Evolutionary conservation across 2,888 invertebrate genomes (phyloP).

Genomic region (Thymelicus lineola): DNA sequence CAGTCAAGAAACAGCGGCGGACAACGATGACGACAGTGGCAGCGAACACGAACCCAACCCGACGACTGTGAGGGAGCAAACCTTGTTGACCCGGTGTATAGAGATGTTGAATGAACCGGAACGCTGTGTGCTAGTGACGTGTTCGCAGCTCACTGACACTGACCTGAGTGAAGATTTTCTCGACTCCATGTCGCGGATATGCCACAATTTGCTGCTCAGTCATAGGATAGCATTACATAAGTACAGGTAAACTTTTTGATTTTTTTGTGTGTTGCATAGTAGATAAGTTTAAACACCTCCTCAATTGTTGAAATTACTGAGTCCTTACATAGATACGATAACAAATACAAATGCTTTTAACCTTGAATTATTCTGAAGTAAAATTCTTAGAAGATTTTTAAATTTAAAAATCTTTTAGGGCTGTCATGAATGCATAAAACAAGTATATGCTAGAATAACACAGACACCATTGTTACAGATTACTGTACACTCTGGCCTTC

Average conservation of each 20-base stretch:
- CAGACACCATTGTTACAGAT: slow-evolving; percentile 63
- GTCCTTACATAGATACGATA: no score
- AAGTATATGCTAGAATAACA: neutral
- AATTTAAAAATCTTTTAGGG: no score
- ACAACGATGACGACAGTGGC: slow-evolving; percentile 86
- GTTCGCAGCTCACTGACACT: slow-evolving; percentile 80
- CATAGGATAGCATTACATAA: slow-evolving; percentile 93
- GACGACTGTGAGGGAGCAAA: slow-evolving; percentile 75
- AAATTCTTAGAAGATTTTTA: no score
- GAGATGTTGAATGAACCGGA: slow-evolving; percentile 87
- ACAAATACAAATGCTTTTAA: no score
- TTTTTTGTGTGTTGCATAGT: no score
- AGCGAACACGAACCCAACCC: slow-evolving; percentile 81
- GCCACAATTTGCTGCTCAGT: slow-evolving; percentile 93
- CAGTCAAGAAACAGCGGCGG: slow-evolving; percentile 74
- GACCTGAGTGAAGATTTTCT: slow-evolving; percentile 84
- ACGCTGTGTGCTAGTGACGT: slow-evolving; percentile 68
- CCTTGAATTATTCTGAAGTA: no score
- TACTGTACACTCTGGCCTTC: slow-evolving; percentile 92
- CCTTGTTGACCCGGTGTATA: slow-evolving; percentile 84
- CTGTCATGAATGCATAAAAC: no score
- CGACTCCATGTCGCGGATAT: slow-evolving; percentile 90
- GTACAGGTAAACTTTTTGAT: slow-evolving; percentile 86
- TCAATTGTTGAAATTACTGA: no score
- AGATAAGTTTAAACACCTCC: no score